Base-by-base conservation (phyloP, 2,113 vertebrate species). In the Panthera tigris region DNA sequence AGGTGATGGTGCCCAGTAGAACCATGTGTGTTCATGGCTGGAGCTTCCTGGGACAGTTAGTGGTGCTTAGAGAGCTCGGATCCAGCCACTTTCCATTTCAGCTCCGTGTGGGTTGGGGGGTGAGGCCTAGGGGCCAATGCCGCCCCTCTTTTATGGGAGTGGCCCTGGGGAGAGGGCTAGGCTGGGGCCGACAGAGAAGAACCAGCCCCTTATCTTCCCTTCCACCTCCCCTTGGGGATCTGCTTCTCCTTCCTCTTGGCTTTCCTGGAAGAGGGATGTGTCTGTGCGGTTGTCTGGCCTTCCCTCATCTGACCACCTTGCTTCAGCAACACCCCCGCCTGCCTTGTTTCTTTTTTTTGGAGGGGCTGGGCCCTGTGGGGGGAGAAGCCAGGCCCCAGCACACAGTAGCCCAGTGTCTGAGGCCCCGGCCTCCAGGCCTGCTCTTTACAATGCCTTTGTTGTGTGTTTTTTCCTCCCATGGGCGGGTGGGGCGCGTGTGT, bases 381-480 rank as follows among this genome's bases (percentile, higher is more conserved):
- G 95, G 89, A 92, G 80, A 97, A 87, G 89, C 97, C 92, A 86
- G 97, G 92, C 84, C 93, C 82, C 69, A 18, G 82, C 85, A 96
- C 95, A 98, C 96, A 97, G 97, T 96, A 97, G 97, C 94, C 80
- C 92, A 95, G 98, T 98, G 98, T 98, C 97, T 98, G 97, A 74
- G 87, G 96, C 92, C 92, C 74, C 36, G 94, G 95, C 94, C 92
- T 95, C 95, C 97, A 95, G 97, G 84, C 94, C 93, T 95, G 83
- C 74, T 85, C 82, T 92, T 97, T 95, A 98, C 98, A 98, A 99
- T 97, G 97, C 97, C 95, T 95, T 97, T 96, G 96, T 98, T 98
- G 98, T 99, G 98, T 71, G 92, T 96, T 71, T 95, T 96, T 93
- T 29, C 96, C 97, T 97, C 96, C 97, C 92, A 14, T 80, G 96